Conservation (phyloP, 2,888 invertebrate species). For the Phymatocera aterrima region DNA sequence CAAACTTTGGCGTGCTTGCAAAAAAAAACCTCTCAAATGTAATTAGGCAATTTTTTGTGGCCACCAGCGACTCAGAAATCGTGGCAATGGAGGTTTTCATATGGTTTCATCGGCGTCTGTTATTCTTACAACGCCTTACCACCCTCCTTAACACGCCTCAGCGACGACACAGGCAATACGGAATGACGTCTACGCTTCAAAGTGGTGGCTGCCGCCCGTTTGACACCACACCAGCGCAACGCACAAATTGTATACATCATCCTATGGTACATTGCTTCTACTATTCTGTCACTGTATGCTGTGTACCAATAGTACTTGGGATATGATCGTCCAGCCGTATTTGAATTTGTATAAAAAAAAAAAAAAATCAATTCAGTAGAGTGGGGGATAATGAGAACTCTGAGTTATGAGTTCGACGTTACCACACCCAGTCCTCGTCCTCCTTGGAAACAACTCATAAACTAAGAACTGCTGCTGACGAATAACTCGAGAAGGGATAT, state of each 20-base stretch:
- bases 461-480: too few relatives aligned
- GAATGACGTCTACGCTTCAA: constrained; percentile 42
- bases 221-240: constrained; percentile 5
- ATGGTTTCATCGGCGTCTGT: constrained; percentile 7
- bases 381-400: too few relatives aligned
- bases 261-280: not conserved
- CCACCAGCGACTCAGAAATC: constrained; percentile 19
- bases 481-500: too few relatives aligned
- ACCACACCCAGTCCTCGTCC: too few relatives aligned
- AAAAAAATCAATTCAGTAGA: too few relatives aligned
- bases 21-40: not conserved
- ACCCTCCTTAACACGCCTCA: not conserved
- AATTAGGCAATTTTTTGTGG: constrained; percentile 13
- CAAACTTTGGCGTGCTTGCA: not conserved
- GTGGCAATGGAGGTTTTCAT: constrained; percentile 1
- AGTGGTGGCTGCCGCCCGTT: constrained; percentile 16
- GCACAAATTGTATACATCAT: not conserved
- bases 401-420: too few relatives aligned
- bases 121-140: constrained; percentile 30
- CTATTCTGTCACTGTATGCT: not conserved
- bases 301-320: not conserved
- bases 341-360: not conserved
- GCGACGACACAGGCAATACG: constrained; percentile 16
- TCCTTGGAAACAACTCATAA: too few relatives aligned
- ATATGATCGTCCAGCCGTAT: not conserved